Evolutionary conservation across 2,888 invertebrate species (phyloP), one percentile per base, ranked within the genome.

Genomic region (Drosophila antonietae): DNA sequence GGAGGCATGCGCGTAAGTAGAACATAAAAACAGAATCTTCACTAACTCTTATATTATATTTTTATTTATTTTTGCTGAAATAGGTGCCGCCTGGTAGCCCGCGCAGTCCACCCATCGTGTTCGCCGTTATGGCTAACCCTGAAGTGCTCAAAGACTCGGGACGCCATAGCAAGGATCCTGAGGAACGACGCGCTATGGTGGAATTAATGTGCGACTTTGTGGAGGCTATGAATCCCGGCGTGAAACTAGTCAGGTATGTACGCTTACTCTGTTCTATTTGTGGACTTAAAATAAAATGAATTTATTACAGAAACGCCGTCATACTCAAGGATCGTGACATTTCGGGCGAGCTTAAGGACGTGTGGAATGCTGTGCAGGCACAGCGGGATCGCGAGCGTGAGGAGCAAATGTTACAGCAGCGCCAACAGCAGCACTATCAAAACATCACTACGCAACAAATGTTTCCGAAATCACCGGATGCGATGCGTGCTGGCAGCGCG

Each of bases 61-160:
- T 2, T 14, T 28, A 28, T 28, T 28, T 28, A 28, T 28, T 5
- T 28, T 28, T 28, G 28, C 28, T 28, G 6, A 28, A 59, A 52
- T 75, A 95, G 95, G 94, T 95, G 12, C 94, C 94, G 1, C 95
- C 95, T 88, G 94, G 95, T 44, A 94, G 94, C 81, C 94, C 94
- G 0, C 94, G 95, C 0, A 94, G 94, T 72, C 95, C 95, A 15
- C 94, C 95, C 1, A 93, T 95, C 43, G 95, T 96, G 9, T 96
- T 95, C 91, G 96, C 96, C 20, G 96, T 96, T 3, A 95, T 96
- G 95, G 95, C 95, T 1, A 95, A 96, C 92, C 95, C 96, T 2
- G 95, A 95, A 80, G 95, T 96, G 75, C 93, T 96, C 47, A 95
- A 95, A 90, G 94, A 95, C 55, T 95, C 95, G 82, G 96, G 96